A percentile compares a stretch with the other conserved stretches of the same genome.
Conservation (phyloP, 1,140 invertebrate species). For the Nebria ingens region DNA sequence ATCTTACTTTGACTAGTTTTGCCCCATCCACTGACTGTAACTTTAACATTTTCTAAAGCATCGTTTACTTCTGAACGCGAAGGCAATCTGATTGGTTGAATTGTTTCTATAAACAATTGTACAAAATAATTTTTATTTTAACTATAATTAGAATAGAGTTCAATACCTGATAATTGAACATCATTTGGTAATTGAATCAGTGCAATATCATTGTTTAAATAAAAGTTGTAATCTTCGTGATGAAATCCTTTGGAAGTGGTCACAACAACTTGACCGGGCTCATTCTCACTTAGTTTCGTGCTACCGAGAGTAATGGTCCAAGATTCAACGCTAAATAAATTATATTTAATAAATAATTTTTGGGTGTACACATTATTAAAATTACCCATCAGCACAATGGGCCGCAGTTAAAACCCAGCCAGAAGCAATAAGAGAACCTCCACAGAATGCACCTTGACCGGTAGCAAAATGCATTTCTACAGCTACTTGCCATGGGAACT, state of each 20-base stretch:
- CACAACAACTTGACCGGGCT: not conserved
- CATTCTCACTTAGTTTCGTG: not conserved
- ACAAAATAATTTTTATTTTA: too few relatives aligned
- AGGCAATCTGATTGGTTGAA: slow-evolving; percentile 15
- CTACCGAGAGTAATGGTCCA: not conserved
- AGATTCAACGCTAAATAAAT: not conserved
- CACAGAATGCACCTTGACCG: slow-evolving; percentile 27
- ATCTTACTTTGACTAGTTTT: slow-evolving; percentile 18
- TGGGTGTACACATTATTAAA: too few relatives aligned
- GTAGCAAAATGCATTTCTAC: slow-evolving; percentile 17
- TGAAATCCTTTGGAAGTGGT: not conserved
- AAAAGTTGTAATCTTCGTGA: slow-evolving; percentile 16
- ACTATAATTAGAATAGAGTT: not conserved
- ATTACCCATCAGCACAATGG: slow-evolving; percentile 29
- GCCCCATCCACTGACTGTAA: slow-evolving; percentile 25
- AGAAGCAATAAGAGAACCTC: slow-evolving; percentile 34
- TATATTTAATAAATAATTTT: not conserved
- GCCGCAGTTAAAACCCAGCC: slow-evolving; percentile 36
- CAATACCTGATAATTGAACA: not conserved
- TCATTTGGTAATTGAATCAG: slow-evolving; percentile 8
- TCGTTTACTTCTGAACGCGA: not conserved
- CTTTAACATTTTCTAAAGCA: slow-evolving; percentile 11
- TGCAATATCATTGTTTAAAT: slow-evolving; percentile 14
- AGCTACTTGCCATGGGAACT: slow-evolving; percentile 19
- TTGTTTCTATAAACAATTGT: slow-evolving; percentile 16